Conservation (phyloP, 2,797 vertebrate species). For the Varecia variegata region DNA sequence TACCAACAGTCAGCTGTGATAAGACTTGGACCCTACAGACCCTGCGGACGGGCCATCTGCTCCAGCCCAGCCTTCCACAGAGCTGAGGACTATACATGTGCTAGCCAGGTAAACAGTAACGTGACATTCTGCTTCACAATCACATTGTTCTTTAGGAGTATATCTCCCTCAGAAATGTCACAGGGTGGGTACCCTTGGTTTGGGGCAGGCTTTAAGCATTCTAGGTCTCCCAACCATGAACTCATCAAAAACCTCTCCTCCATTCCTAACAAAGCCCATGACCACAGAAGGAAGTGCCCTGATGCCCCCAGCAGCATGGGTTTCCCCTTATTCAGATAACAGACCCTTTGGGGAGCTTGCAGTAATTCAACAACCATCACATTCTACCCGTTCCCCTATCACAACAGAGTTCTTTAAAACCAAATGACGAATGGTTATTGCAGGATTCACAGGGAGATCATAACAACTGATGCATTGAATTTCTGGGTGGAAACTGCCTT, state of each 20-base stretch:
- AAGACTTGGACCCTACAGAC: neutral
- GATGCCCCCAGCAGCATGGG: neutral
- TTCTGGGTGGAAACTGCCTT: neutral
- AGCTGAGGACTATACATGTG: neutral
- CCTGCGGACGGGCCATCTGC: neutral
- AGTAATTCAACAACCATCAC: neutral
- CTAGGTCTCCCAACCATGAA: neutral
- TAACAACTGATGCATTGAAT: neutral
- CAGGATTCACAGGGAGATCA: neutral
- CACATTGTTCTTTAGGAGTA: neutral
- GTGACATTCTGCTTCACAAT: accelerated
- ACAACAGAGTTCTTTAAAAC: slow-evolving; percentile 5
- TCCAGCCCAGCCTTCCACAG: neutral
- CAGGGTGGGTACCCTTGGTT: neutral
- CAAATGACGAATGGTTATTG: neutral
- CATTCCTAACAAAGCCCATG: neutral
- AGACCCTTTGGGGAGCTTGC: neutral
- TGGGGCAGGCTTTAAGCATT: neutral
- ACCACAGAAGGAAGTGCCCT: neutral
- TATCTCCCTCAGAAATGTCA: neutral
- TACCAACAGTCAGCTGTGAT: neutral
- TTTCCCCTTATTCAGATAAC: neutral
- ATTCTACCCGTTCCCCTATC: neutral
- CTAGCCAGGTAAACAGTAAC: neutral
- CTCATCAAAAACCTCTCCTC: neutral